These are phyloP conservation scores for Plebejus anna DNA, from an alignment of 2,888 invertebrate species.

Conservation along the genomic window DNA sequence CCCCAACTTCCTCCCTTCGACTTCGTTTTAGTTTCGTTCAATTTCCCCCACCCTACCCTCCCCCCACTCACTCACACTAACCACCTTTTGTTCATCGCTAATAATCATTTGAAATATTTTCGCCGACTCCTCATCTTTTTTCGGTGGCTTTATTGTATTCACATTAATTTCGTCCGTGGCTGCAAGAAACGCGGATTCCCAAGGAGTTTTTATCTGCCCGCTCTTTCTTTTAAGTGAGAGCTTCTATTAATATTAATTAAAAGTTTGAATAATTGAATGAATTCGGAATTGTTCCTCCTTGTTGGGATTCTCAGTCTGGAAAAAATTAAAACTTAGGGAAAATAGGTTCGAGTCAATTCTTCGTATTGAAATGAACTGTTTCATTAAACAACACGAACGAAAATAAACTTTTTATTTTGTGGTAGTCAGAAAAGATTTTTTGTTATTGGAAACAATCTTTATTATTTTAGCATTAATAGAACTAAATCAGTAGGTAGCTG, in stretches of 20 bases:
- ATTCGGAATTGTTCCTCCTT: conserved; percentile 72
- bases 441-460: background rate
- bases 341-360: conserved; percentile 56
- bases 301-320: conserved; percentile 65
- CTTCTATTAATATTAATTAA: conserved; percentile 80
- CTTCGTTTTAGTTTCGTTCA: conserved; percentile 75
- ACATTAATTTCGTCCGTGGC: conserved; percentile 76
- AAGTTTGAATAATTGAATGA: conserved; percentile 78
- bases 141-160: conserved; percentile 75
- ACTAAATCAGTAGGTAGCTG: too few species aligned
- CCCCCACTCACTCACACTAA: conserved; percentile 62
- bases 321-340: conserved; percentile 70
- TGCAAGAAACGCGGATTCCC: conserved; percentile 74
- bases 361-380: conserved; percentile 36
- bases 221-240: conserved; percentile 76
- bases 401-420: background rate
- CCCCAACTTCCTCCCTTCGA: conserved; percentile 60
- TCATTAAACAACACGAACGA: background rate
- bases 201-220: conserved; percentile 75
- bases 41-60: conserved; percentile 74
- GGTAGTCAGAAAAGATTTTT: background rate
- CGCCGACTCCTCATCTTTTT: conserved; percentile 63
- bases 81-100: conserved; percentile 64
- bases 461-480: too few species aligned
- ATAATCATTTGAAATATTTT: conserved; percentile 73